phyloP scores from a whole-genome alignment of 2,888 invertebrate genomes.

The Oithona nana region DNA sequence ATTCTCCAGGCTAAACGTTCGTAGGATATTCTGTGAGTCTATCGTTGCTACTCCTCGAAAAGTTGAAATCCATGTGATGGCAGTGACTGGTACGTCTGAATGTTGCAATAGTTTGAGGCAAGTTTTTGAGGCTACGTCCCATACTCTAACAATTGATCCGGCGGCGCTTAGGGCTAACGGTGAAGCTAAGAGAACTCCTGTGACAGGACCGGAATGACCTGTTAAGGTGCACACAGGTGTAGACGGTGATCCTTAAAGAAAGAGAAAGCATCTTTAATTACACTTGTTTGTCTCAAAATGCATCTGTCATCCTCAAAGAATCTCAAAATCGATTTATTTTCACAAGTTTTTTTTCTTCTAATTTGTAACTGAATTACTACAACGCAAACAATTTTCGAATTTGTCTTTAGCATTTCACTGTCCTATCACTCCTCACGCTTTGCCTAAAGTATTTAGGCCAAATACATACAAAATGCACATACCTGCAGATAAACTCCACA shows the following conservation, averaged over 20 bases:
- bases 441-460: too few species aligned
- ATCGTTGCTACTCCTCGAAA: constrained; percentile 9
- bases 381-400: too few species aligned
- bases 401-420: too few species aligned
- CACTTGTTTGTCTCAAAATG: too few species aligned
- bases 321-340: too few species aligned
- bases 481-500: not conserved
- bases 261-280: too few species aligned
- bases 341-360: too few species aligned
- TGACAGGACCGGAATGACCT: constrained; percentile 11
- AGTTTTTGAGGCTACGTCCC: not conserved
- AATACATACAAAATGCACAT: too few species aligned
- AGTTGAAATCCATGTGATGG: constrained; percentile 15
- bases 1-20: constrained; percentile 3
- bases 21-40: not conserved
- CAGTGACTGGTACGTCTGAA: not conserved
- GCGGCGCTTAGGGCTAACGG: constrained; percentile 6
- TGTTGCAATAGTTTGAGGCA: constrained; percentile 3
- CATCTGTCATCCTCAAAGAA: too few species aligned
- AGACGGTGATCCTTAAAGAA: not conserved
- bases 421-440: too few species aligned
- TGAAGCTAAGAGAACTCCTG: constrained; percentile 2
- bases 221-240: constrained; percentile 4
- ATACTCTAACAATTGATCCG: constrained; percentile 7
- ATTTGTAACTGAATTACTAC: too few species aligned